Evolutionary conservation across 2,113 vertebrate genomes (phyloP).

Genomic region (Tympanuchus pallidicinctus): DNA sequence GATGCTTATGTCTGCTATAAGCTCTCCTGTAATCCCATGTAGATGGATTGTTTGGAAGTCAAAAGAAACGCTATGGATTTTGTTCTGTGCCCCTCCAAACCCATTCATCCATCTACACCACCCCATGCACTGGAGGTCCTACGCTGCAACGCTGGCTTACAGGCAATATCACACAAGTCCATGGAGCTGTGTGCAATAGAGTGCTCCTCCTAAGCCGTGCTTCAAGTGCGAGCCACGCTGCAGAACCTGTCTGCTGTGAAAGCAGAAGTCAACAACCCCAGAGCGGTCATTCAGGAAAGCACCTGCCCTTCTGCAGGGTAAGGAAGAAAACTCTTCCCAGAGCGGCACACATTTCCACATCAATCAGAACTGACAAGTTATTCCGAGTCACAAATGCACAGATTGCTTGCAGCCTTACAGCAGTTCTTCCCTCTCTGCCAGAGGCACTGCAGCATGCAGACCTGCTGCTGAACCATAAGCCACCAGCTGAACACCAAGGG

Average conservation of each 20-base stretch:
- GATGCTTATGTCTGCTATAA: not conserved
- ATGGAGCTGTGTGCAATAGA: not conserved
- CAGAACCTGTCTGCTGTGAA: not conserved
- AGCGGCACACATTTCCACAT: not conserved
- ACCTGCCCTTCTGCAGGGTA: not conserved
- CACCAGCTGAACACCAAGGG: not conserved
- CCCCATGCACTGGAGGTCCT: not conserved
- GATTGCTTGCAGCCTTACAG: not conserved
- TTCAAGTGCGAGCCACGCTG: not conserved
- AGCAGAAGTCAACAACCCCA: not conserved
- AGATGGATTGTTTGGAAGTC: not conserved
- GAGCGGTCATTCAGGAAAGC: not conserved
- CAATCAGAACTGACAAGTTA: not conserved
- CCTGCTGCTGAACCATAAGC: not conserved
- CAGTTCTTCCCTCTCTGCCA: not conserved
- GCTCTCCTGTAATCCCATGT: not conserved
- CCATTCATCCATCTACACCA: fast-evolving
- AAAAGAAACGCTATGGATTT: not conserved
- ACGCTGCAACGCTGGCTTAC: not conserved
- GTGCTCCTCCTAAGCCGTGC: not conserved
- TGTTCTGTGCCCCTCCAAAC: not conserved
- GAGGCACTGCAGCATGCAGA: not conserved
- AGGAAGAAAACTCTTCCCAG: not conserved
- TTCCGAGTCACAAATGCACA: not conserved
- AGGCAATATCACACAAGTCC: not conserved